Evolutionary conservation across 2,113 vertebrate genomes (phyloP).

Genomic region (Rhabdomys dilectus): DNA sequence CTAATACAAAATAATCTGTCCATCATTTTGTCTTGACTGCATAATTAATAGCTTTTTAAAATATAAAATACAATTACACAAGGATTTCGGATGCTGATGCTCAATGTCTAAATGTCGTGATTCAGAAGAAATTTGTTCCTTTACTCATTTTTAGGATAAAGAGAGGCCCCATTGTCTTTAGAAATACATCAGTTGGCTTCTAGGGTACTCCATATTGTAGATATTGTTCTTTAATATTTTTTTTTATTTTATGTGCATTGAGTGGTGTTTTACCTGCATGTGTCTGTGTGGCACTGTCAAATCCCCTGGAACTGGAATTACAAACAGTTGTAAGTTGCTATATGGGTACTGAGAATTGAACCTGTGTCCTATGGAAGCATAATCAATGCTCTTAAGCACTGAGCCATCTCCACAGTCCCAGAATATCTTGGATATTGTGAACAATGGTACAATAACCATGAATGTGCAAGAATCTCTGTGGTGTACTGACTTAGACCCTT

Average conservation of each 20-base stretch:
- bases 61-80: not conserved
- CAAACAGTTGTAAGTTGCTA: not conserved
- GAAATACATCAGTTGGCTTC: not conserved
- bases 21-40: not conserved
- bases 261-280: not conserved
- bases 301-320: not conserved
- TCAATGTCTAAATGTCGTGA: not conserved
- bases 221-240: not conserved
- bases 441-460: not conserved
- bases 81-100: not conserved
- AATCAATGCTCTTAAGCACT: not conserved
- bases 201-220: not conserved
- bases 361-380: not conserved
- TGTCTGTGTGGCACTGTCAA: not conserved
- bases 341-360: not conserved
- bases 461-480: not conserved
- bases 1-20: not conserved
- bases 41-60: not conserved
- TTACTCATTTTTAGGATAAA: not conserved
- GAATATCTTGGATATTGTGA: not conserved
- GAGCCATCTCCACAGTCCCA: not conserved
- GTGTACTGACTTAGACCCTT: not conserved
- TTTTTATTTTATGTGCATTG: not conserved
- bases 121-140: not conserved
- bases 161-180: not conserved